These are phyloP conservation scores for Yponomeuta plumbellus DNA, from an alignment of 2,888 invertebrate genomes.

Conservation along the genomic window DNA sequence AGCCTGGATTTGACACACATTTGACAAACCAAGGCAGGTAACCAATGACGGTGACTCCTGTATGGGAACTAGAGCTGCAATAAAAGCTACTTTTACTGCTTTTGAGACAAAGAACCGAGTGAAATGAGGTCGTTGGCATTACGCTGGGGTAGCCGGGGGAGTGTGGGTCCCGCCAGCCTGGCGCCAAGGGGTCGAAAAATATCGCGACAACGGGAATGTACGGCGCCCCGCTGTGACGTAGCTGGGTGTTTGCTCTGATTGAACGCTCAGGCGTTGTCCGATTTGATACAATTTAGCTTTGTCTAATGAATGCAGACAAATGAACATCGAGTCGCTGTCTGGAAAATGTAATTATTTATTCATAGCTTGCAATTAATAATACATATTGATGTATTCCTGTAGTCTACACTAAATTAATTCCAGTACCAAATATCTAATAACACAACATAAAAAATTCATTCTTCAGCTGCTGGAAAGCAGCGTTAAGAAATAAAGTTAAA, in stretches of 20 bases:
- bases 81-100: conserved; percentile 23
- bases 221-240: conserved; percentile 10
- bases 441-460: too few relatives aligned
- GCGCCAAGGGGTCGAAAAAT: conserved; percentile 13
- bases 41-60: background rate
- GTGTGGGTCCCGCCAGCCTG: conserved; percentile 13
- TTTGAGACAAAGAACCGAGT: conserved; percentile 26
- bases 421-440: too few relatives aligned
- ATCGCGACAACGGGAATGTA: conserved; percentile 8
- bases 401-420: too few relatives aligned
- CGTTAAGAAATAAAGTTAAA: too few relatives aligned
- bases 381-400: too few relatives aligned
- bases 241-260: background rate
- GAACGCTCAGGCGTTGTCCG: background rate
- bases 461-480: too few relatives aligned
- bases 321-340: background rate
- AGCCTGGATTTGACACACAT: too few relatives aligned
- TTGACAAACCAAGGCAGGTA: background rate
- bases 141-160: conserved; percentile 9
- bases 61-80: conserved; percentile 5
- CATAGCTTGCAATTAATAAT: too few relatives aligned
- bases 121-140: conserved; percentile 13
- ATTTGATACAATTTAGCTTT: background rate
- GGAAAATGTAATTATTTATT: too few relatives aligned
- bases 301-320: background rate